Base-by-base conservation (phyloP, 2,113 vertebrate genomes). In the Eudyptes chrysolophus region DNA sequence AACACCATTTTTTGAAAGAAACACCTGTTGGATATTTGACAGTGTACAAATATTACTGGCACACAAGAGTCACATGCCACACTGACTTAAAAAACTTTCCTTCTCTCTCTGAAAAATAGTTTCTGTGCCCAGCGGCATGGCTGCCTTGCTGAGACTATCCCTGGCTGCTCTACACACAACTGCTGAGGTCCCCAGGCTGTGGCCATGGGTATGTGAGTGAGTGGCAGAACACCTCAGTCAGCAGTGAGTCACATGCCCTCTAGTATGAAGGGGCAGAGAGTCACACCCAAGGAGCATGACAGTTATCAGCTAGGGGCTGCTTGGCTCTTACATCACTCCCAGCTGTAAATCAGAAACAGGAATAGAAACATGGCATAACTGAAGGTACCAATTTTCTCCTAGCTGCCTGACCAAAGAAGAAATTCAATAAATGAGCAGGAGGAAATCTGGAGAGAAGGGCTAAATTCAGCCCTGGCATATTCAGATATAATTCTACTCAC, bases 181-280 rank as follows among this genome's bases (percentile, higher is more conserved):
- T 57, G 21, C 52, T 69, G 66, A 64, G n/a, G 10, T 60, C 17
- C 36, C 49, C 48, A 27, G 66, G 40, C 74, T 72, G 54, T 1
- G 2, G 36, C 69, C 75, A 68, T 0, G 0, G 71, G 16, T 30
- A 34, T 16, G 13, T 8, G 21, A 60, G 27, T 3, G 34, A 21
- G n/a, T 9, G 11, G 44, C 8, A 77, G 27, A 94, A 52, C 21
- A 64, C 17, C 18, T 60, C 42, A 49, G 29, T 29, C 78, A n/a
- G 38, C 52, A 57, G 30, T 1, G 29, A 80, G 30, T 60, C 34
- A 61, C 52, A 29, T 48, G 20, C 20, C 40, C 10, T 58, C 40
- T 38, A 26, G 20, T 7, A 25, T 4, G 32, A 77, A 32, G 51
- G 27, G 42, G 9, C 25, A 44, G 72, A 79, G 68, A 51, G 16